Evolutionary conservation across 2,797 vertebrate genomes (phyloP).

Genomic region (Acanthurus tractus): DNA sequence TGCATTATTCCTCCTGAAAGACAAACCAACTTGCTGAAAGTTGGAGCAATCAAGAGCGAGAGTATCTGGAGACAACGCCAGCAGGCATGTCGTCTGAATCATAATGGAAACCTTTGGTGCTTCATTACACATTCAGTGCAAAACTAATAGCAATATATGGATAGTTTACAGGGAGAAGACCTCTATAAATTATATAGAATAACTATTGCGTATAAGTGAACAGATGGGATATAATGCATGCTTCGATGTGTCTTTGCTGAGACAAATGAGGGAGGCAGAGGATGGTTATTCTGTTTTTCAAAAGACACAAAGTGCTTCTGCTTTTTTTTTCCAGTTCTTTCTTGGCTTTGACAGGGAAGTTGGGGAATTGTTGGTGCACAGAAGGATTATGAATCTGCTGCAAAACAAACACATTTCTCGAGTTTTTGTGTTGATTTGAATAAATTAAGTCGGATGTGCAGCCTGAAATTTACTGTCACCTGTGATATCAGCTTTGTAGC

Average conservation of each 20-base stretch:
- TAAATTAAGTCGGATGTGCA: slow-evolving; percentile 44
- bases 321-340: slow-evolving; percentile 24
- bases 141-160: slow-evolving; percentile 45
- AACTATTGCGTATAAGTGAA: slow-evolving; percentile 40
- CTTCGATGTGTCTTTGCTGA: slow-evolving; percentile 50
- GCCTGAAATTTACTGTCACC: slow-evolving; percentile 57
- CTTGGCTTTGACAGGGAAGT: slow-evolving; percentile 57
- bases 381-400: slow-evolving; percentile 64
- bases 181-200: slow-evolving; percentile 43
- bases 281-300: slow-evolving; percentile 38
- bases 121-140: slow-evolving; percentile 62
- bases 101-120: slow-evolving; percentile 46
- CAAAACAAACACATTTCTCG: slow-evolving; percentile 62
- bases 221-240: slow-evolving; percentile 49
- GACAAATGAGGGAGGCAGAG: slow-evolving; percentile 34
- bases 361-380: slow-evolving; percentile 60
- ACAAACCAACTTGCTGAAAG: slow-evolving; percentile 26
- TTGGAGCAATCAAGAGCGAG: slow-evolving; percentile 30
- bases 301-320: slow-evolving; percentile 33
- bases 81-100: slow-evolving; percentile 51
- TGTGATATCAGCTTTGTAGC: slow-evolving; percentile 53
- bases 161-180: slow-evolving; percentile 50
- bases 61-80: slow-evolving; percentile 41
- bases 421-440: slow-evolving; percentile 50
- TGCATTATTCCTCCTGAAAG: slow-evolving; percentile 54